Base-by-base conservation (phyloP, 1,140 invertebrate genomes). In the Drosophila auraria region DNA sequence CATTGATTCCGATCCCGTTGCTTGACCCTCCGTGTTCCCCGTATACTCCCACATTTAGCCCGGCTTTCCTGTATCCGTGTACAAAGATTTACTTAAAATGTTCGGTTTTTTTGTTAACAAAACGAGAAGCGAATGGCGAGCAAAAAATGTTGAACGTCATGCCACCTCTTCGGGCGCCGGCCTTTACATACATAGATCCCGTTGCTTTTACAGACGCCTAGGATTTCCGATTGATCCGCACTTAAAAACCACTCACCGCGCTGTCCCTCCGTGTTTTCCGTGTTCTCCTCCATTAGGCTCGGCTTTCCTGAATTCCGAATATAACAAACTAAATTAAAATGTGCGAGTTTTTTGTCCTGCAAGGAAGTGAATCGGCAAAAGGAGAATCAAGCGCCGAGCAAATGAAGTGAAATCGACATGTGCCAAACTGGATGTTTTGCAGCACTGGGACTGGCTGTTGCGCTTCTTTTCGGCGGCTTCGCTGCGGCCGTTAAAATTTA, bases 241-340 rank as follows among this genome's bases (percentile, higher is more conserved):
- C 20, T 23, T 54, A 54, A 9, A 27, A 64, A 36, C 20, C 44
- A 69, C 51, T 78, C 38, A 78, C 75, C 74, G 20, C 75, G 74
- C 23, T 38, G 23, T 17, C 75, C 75, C 14, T 78, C 75, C 17
- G 12, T 15, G 20, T 70, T 78, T 1, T 78, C 77, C 5, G 27
- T 59, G 25, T 59, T 79, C 20, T 79, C 76, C 14, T 78, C 77
- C 77, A 79, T 79, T 51, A 51, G 47, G 17, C 27, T 36, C 11
- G 9, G 38, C 49, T 42, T 20, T 58, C 0, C 11, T 53, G 40
- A 36, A 23, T 36, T 68, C 9, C 38, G 36, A 12, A 36, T n/a
- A 23, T 23, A n/a, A 47, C 11, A 40, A 45, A 6, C 14, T 15
- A 51, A 49, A 15, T 40, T 20, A 42, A 49, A 50, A 58, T 65